Base-by-base conservation (phyloP, 1,140 invertebrate species). In the Dysdera silvatica region DNA sequence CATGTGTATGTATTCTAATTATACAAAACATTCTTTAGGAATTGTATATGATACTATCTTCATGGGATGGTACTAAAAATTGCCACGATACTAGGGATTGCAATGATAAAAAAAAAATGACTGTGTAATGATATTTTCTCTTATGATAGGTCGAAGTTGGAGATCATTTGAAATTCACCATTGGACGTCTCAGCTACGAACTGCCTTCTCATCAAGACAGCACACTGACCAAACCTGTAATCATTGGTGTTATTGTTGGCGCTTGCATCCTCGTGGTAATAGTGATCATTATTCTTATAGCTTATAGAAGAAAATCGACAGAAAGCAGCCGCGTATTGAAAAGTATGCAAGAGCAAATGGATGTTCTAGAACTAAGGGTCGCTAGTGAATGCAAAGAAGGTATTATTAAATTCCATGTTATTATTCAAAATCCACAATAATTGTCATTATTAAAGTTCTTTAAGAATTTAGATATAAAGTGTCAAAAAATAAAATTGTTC, bases 281-380 rank as follows among this genome's bases (percentile, higher is more conserved):
- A 59, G 84, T 86, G 18, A 69, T 79, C 8, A 61, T 78, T 33
- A 89, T 98, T 74, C 81, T 98, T 53, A 88, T 98, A 70, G 89
- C 92, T 31, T 99, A 98, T 78, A 83, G 89, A 60, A 82, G 93
- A 67, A 99, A 99, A 76, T 95, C 91, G 12, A 95, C 90, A 10
- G 93, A 98, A 78, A 97, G 91, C 73, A 94, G 91, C 71, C 82
- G 94, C 41, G 95, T 98, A 33, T 81, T 98, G 64, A 98, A 97
- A 72, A 95, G 94, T 75, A 96, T 99, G 91, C 95, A 99, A 78
- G 95, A 97, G 73, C 95, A 99, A 78, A 99, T 99, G 95, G 96
- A 99, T 79, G 94, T 96, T 66, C 79, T 99, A 64, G 96, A 99
- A 73, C 81, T 98, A 67, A 83, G 93, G 59, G 96, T 67, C 3